A percentile compares a stretch with the other conserved stretches of the same genome.
phyloP scores from a whole-genome alignment of 2,888 invertebrate genomes.

The Autographa gamma region DNA sequence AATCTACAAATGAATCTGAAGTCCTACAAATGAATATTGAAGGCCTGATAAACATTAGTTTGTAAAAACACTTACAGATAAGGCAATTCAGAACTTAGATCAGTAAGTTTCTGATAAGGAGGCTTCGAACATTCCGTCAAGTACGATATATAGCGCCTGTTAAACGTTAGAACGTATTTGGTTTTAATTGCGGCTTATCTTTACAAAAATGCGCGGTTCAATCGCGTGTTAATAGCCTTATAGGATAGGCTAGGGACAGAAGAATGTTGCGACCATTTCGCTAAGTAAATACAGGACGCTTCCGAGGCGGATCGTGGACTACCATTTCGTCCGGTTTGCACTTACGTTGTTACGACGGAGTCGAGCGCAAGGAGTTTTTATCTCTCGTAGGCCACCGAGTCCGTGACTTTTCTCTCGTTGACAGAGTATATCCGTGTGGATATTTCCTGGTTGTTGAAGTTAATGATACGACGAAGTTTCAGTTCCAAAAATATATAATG shows the following conservation, averaged over 20 bases:
- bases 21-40: slow-evolving; percentile 28
- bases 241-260: background rate
- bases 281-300: slow-evolving; percentile 6
- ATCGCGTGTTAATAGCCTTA: slow-evolving; percentile 6
- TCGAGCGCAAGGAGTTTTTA: slow-evolving; percentile 5
- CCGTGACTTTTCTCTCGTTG: background rate
- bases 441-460: background rate
- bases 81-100: background rate
- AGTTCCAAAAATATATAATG: no score
- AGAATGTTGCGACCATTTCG: slow-evolving; percentile 1
- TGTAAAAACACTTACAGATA: background rate
- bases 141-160: background rate
- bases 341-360: background rate
- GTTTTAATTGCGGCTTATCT: background rate
- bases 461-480: no score
- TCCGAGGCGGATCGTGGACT: slow-evolving; percentile 1
- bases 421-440: background rate
- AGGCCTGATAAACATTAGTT: slow-evolving; percentile 29
- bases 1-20: slow-evolving; percentile 35
- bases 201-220: background rate
- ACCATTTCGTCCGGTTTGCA: slow-evolving; percentile 7
- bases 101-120: background rate
- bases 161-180: slow-evolving; percentile 5
- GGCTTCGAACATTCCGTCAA: background rate
- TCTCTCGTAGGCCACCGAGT: slow-evolving; percentile 1